Base-by-base conservation (phyloP, 2,888 invertebrate genomes). In the Smittia sp. region DNA sequence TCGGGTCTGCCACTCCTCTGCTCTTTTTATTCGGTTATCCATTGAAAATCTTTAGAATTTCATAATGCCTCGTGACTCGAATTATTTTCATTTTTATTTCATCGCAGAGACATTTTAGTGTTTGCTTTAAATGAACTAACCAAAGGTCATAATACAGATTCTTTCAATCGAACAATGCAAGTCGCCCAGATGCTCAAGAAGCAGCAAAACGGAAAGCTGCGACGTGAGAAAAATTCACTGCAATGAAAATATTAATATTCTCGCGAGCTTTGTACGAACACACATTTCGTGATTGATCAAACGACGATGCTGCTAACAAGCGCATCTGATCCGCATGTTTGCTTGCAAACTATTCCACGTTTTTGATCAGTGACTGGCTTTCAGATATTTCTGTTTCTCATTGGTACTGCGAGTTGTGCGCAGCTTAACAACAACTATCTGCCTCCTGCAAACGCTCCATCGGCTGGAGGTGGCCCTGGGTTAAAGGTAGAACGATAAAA, bases 381-480 rank as follows among this genome's bases (percentile, higher is more conserved):
- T 18, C 58, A 58, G 58, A 58, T 58, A 22, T 58, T 58, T 3
- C 11, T 63, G 24, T 24, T 27, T 27, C 1, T 63, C n/a, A 22
- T 63, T n/a, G 25, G 63, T 1, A 25, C 63, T 1, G 27, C 22
- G 3, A 20, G 22, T n/a, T 72, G 58, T 22, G 85, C 82, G 69
- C 83, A 84, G 74, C 79, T 87, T 76, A 86, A 86, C 75, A 87
- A 85, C 78, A 85, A 84, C 74, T 87, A 87, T 76, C 78, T 87
- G 75, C 87, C 87, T 6, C 87, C 86, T 24, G 81, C 84, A 9
- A 83, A 83, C 76, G 86, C 83, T 24, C 78, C 81, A 25, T 78
- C 79, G 22, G 79, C 83, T 38, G 83, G 83, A n/a, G 83, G 83
- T 66, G 46, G 52, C 20, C 1, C 20, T 1, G 66, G 74, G 0